Conservation (phyloP, 2,797 vertebrate species). For the Heteromormyrus szaboi region DNA sequence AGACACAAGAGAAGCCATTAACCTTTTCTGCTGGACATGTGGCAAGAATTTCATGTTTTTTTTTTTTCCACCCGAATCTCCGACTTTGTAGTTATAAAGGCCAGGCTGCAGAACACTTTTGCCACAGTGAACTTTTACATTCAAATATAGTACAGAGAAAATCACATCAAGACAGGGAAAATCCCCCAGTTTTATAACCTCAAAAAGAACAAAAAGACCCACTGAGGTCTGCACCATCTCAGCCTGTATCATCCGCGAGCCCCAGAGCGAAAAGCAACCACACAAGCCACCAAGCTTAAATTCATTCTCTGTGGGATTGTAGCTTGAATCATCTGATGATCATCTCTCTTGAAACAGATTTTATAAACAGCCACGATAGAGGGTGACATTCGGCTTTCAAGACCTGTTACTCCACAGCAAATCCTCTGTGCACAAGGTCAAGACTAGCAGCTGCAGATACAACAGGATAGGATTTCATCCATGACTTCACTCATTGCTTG, state of each 20-base stretch:
- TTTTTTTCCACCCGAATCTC: background rate
- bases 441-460: background rate
- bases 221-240: background rate
- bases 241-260: background rate
- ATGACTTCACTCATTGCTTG: background rate
- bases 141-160: background rate
- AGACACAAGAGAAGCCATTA: background rate
- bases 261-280: background rate
- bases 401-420: background rate
- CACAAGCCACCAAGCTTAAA: background rate
- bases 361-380: background rate
- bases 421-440: background rate
- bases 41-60: background rate
- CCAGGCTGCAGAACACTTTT: background rate
- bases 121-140: background rate
- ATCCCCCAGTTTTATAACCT: background rate
- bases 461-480: background rate
- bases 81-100: background rate
- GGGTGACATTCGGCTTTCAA: background rate
- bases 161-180: background rate
- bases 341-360: background rate
- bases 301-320: background rate
- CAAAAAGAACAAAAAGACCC: background rate
- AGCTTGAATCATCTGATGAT: background rate
- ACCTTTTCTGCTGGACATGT: background rate